Base-by-base conservation (phyloP, 2,113 vertebrate species). In the Tinamus guttatus region DNA sequence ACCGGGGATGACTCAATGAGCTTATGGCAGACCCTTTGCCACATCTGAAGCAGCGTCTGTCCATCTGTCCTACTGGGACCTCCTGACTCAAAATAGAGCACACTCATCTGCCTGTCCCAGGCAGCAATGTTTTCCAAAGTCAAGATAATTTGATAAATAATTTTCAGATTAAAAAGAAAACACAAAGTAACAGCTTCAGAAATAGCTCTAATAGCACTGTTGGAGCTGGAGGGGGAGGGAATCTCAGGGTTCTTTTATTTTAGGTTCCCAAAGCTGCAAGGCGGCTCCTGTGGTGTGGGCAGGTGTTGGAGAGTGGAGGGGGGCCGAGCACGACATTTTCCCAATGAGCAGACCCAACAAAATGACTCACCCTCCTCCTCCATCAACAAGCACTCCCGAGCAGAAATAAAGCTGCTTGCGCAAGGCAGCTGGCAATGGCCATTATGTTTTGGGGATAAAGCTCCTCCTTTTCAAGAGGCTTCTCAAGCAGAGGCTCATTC, bases 391-490 rank as follows among this genome's bases (percentile, higher is more conserved):
- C 0, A 0, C 20, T 51, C 49, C 40, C 0, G 1, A 22, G 62
- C 43, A 41, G 75, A 62, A 90, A 62, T 0, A 7, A 87, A 54
- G n/a, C 52, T 15, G 8, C 28, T 83, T 20, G 15, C 8, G 1
- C 0, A 3, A 67, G 62, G 20, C 60, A 70, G 51, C 54, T 0
- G 3, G 15, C 0, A 0, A 22, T 0, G 4, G 38, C 21, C 0
- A 14, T 51, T 28, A 32, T 14, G 25, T 45, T 47, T 56, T 18
- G 79, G n/a, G 38, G 63, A 12, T 60, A 32, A 47, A 28, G 25
- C 17, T 25, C 24, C 34, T 73, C 49, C 2, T 40, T 52, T 34
- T 51, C 52, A 17, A 6, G 30, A 54, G 27, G 19, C 36, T 56
- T 25, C 51, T 36, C 41, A 45, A n/a, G 27, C 7, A 30, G 28